Evolutionary conservation across 2,113 vertebrate genomes (phyloP), one percentile per base, ranked within the genome.

Genomic region (Halichoerus grypus): DNA sequence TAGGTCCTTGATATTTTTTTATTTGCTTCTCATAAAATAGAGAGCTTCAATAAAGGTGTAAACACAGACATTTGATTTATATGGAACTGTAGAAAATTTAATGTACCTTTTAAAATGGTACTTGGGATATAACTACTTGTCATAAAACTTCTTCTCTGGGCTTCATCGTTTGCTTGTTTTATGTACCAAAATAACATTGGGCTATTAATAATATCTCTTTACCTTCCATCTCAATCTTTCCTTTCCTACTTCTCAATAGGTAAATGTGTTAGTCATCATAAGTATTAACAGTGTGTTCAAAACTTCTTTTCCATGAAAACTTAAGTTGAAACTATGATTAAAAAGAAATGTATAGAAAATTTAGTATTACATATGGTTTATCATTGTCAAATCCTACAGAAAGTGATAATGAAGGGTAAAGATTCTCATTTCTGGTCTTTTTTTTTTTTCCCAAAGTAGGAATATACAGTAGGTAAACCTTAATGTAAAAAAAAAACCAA

Each of bases 151-250:
- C 76, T 90, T 95, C 97, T 94, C 97, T 97, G 79, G 46, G n/a
- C 90, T 98, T 98, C 93, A 96, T 97, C 65, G 1, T 97, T 97
- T 98, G 69, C 88, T 97, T 98, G 91, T 98, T 98, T 98, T 98
- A 98, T 98, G 97, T 88, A 93, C 92, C 91, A 95, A 97, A 98
- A 94, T 97, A 96, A 94, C 67, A 93, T 21, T 91, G 74, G 65
- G 24, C 67, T 94, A 94, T 97, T 95, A 96, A 97, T 97, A 98
- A 96, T 94, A 93, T 91, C 49, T 91, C 93, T 97, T 97, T 93
- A 87, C 82, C 19, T 51, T 93, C 83, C n/a, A 72, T 28, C 19
- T 96, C 76, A 92, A 10, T 89, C 65, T 63, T 84, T 88, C 7
- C n/a, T 57, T 93, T 88, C 63, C 39, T 74, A 46, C 13, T 79